Percentiles rank a stretch among this genome's conserved stretches.
Conservation (phyloP, 2,888 invertebrate genomes). For the Terebella lapidaria region DNA sequence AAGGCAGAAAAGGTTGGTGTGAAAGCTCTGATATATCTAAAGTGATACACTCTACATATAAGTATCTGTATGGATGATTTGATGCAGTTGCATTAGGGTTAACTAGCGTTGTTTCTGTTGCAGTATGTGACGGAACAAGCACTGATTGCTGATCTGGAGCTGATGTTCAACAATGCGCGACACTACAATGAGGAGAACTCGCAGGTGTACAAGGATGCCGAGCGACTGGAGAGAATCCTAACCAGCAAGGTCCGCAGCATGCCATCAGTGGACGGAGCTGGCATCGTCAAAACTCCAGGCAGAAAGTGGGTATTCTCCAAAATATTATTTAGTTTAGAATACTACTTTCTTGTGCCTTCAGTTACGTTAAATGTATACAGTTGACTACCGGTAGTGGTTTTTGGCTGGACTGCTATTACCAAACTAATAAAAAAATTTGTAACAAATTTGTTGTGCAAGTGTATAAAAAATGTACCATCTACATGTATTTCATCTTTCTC, state of each 20-base stretch:
- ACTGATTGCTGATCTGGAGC: slow-evolving; percentile 62
- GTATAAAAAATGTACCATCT: too few relatives aligned
- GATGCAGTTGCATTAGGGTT: too few relatives aligned
- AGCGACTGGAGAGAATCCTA: slow-evolving; percentile 76
- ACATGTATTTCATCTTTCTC: too few relatives aligned
- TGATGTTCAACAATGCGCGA: slow-evolving; percentile 97
- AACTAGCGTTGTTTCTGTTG: not conserved
- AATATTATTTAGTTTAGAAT: not conserved
- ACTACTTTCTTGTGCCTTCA: too few relatives aligned
- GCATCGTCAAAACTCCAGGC: not conserved
- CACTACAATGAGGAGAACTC: slow-evolving; percentile 96
- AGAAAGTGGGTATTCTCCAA: not conserved
- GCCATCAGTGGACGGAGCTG: slow-evolving; percentile 25
- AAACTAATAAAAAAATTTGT: too few relatives aligned
- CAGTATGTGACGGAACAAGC: slow-evolving; percentile 61
- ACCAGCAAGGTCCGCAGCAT: slow-evolving; percentile 66
- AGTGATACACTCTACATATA: not conserved
- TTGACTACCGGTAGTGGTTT: too few relatives aligned
- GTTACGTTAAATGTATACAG: too few relatives aligned
- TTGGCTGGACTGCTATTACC: too few relatives aligned
- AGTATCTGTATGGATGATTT: too few relatives aligned
- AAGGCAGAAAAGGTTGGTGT: slow-evolving; percentile 62
- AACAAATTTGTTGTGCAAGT: too few relatives aligned
- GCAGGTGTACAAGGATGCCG: slow-evolving; percentile 90
- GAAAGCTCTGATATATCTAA: too few relatives aligned